Evolutionary conservation across 23 tunicate species (phyloP).

Genomic region (Oikopleura albicans): DNA sequence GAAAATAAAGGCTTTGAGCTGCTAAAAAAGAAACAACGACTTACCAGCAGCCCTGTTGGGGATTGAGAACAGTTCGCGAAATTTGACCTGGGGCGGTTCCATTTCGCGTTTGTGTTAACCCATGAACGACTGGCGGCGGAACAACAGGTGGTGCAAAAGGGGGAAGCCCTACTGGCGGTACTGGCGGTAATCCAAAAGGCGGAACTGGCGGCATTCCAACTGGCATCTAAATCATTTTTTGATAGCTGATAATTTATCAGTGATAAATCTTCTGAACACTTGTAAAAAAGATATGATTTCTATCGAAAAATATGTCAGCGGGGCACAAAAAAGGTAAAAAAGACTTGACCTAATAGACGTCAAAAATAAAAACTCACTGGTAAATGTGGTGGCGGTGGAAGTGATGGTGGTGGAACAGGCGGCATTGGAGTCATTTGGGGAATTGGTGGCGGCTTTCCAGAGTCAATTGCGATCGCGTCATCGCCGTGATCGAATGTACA

Average conservation of each 20-base stretch:
- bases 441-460: conserved; percentile 18
- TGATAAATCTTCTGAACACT: too few species aligned
- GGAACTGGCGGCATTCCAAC: conserved; percentile 13
- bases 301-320: too few species aligned
- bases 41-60: conserved; percentile 15
- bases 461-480: conserved; percentile 63
- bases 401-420: conserved; percentile 13
- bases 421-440: conserved; percentile 7
- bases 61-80: conserved; percentile 4
- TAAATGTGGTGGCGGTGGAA: conserved; percentile 24
- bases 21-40: too few species aligned
- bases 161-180: neutral
- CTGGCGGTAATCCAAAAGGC: conserved; percentile 4
- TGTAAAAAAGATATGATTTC: too few species aligned
- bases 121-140: conserved; percentile 1
- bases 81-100: conserved; percentile 11
- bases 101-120: neutral
- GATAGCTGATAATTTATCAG: too few species aligned
- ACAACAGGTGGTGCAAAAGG: conserved; percentile 7
- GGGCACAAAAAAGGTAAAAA: too few species aligned
- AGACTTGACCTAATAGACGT: too few species aligned
- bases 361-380: too few species aligned
- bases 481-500: conserved; percentile 87
- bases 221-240: neutral
- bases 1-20: too few species aligned